A percentile compares a stretch with the other conserved stretches of the same genome.
Evolutionary conservation across 1,140 invertebrate genomes (phyloP).

Genomic region (Cheumatopsyche charites): DNA sequence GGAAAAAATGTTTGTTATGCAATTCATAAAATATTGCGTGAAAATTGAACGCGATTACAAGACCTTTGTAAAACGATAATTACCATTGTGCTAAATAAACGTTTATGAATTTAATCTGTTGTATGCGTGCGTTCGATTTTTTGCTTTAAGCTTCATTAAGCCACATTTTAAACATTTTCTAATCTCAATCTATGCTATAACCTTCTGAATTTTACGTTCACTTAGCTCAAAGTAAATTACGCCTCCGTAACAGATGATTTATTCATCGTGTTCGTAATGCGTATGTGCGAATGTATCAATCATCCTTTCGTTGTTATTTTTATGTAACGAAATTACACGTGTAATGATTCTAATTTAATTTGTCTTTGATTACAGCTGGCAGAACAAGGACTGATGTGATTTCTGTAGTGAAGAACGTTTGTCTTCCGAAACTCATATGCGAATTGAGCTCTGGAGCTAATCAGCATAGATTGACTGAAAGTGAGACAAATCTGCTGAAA

Average conservation of each 20-base stretch:
- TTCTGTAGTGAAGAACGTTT: constrained; percentile 53
- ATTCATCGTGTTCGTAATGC: no score
- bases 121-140: background rate
- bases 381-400: constrained; percentile 45
- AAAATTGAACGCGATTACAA: no score
- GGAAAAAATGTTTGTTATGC: no score
- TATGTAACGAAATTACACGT: no score
- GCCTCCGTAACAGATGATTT: no score
- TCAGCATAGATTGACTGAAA: constrained; percentile 71
- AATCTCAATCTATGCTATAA: constrained; percentile 1
- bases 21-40: no score
- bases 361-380: constrained; percentile 36
- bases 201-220: constrained; percentile 4
- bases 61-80: no score
- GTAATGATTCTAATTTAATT: no score
- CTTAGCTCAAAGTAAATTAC: background rate
- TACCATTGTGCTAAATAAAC: background rate
- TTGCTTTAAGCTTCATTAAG: background rate
- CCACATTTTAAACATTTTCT: background rate
- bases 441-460: constrained; percentile 72
- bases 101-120: background rate
- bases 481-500: constrained; percentile 71
- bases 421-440: constrained; percentile 79
- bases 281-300: no score
- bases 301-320: no score